Percentiles rank a stretch among this genome's conserved stretches.
These are phyloP conservation scores for Hipposideros armiger DNA, from an alignment of 2,113 vertebrate species.

Conservation along the genomic window DNA sequence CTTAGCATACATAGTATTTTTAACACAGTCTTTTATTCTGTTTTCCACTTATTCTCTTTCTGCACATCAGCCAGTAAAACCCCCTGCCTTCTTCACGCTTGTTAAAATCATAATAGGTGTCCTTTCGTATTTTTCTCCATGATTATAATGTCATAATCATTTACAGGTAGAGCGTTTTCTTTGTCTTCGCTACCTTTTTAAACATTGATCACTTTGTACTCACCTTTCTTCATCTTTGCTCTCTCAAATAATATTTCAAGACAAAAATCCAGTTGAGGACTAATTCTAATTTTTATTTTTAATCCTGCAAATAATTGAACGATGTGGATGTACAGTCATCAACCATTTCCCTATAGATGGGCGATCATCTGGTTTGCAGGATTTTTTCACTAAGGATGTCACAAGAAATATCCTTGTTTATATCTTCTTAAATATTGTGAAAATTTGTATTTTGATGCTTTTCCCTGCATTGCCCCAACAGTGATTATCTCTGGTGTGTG, in stretches of 20 bases:
- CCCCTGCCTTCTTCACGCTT: not conserved
- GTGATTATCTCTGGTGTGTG: not conserved
- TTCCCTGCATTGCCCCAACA: not conserved
- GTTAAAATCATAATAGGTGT: not conserved
- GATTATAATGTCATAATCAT: not conserved
- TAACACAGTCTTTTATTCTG: not conserved
- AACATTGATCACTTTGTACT: not conserved
- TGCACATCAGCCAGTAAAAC: not conserved
- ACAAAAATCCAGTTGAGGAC: not conserved
- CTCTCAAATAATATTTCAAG: not conserved
- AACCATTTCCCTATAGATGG: not conserved
- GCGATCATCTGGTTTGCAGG: not conserved
- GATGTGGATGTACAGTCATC: not conserved
- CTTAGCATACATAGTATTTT: not conserved
- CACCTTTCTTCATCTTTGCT: not conserved
- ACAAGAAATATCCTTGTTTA: not conserved
- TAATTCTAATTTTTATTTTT: not conserved
- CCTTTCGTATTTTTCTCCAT: not conserved
- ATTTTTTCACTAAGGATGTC: not conserved
- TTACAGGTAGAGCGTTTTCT: not conserved
- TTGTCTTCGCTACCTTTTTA: not conserved
- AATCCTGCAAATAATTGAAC: not conserved
- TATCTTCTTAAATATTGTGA: not conserved
- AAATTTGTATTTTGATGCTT: not conserved
- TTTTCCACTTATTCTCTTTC: not conserved